phyloP scores from a whole-genome alignment of 2,797 vertebrate genomes.

The Numenius phaeopus region DNA sequence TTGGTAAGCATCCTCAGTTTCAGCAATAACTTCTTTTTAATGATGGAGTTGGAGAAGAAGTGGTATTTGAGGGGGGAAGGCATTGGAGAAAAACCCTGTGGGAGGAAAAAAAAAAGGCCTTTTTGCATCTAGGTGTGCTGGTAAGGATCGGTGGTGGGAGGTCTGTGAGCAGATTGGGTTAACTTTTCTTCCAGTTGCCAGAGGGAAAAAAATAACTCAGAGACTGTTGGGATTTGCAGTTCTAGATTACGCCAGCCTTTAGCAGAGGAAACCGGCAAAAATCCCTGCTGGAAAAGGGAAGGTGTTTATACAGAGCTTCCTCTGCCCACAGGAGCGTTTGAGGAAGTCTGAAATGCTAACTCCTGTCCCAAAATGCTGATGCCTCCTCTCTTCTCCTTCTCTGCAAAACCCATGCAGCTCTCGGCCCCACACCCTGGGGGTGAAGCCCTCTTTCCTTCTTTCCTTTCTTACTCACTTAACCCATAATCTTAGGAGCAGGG shows the following conservation, averaged over 20 bases:
- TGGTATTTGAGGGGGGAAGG: not conserved
- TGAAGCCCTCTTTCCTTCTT: not conserved
- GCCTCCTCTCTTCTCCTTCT: not conserved
- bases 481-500: not conserved
- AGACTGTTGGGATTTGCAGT: conserved; percentile 28
- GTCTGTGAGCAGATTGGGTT: not conserved
- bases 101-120: not conserved
- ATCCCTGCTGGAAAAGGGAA: not conserved
- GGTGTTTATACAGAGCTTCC: not conserved
- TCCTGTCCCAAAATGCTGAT: not conserved
- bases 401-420: not conserved
- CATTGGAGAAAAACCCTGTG: not conserved
- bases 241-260: not conserved
- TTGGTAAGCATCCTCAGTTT: not conserved
- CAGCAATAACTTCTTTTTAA: not conserved
- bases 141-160: not conserved
- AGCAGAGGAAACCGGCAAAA: not conserved
- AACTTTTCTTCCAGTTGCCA: not conserved
- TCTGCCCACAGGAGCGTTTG: not conserved
- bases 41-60: not conserved
- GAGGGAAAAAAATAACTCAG: not conserved
- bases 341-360: not conserved
- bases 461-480: not conserved
- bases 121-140: not conserved
- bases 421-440: not conserved